Conservation (phyloP, 2,797 vertebrate genomes). For the Bovichtus diacanthus region DNA sequence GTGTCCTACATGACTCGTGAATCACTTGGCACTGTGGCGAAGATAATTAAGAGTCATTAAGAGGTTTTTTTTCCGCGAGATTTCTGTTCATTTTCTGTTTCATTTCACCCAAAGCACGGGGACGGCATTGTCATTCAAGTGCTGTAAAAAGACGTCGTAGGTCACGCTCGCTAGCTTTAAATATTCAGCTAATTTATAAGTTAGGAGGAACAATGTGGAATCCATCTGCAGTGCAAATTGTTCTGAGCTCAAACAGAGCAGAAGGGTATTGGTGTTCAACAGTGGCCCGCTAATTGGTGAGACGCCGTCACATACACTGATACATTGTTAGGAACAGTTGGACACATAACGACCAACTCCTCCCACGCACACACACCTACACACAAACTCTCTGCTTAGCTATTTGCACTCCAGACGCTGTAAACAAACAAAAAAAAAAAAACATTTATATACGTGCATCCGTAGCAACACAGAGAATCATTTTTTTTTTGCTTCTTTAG, state of each 20-base stretch:
- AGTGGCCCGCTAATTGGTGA: constrained; percentile 41
- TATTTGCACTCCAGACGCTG: constrained; percentile 1
- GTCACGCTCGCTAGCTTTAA: constrained; percentile 37
- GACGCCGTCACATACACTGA: constrained; percentile 17
- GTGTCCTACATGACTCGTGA: constrained; percentile 13
- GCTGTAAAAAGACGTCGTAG: constrained; percentile 6
- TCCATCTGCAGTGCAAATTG: constrained; percentile 33
- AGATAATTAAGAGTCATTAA: constrained; percentile 65
- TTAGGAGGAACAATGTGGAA: constrained; percentile 11
- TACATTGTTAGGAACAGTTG: constrained; percentile 26
- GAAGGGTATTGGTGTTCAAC: constrained; percentile 16
- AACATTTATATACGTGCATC: background rate
- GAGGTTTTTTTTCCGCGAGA: constrained; percentile 34
- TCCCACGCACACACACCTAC: constrained; percentile 31
- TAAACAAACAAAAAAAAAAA: too few species aligned
- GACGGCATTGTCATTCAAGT: constrained; percentile 37
- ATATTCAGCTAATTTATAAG: constrained; percentile 25
- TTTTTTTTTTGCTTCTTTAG: background rate
- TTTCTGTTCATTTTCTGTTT: constrained; percentile 65
- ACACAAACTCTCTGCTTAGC: constrained; percentile 20
- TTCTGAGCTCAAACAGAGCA: constrained; percentile 19
- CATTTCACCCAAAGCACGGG: constrained; percentile 49
- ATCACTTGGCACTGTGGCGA: constrained; percentile 11
- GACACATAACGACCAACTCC: constrained; percentile 7
- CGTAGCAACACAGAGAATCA: background rate